These are phyloP conservation scores for Hyla sarda DNA, from an alignment of 2,113 vertebrate genomes.

Conservation along the genomic window DNA sequence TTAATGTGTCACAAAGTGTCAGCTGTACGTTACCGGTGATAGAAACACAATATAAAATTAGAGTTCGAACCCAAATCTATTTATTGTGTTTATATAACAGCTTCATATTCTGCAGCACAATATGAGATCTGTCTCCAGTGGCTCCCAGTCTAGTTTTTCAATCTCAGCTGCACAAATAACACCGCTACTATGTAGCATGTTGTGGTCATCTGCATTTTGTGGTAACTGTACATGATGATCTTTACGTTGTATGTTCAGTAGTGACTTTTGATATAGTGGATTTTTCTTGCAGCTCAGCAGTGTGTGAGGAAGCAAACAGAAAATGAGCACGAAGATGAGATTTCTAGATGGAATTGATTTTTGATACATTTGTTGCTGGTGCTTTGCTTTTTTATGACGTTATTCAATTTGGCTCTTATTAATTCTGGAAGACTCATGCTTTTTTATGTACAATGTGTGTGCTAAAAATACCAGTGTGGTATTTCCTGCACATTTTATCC, in stretches of 20 bases:
- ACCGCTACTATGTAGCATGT: not conserved
- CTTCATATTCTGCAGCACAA: too few species aligned
- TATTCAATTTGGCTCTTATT: slow-evolving; percentile 51
- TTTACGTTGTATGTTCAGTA: too few species aligned
- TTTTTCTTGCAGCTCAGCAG: slow-evolving; percentile 21
- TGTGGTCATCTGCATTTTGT: not conserved
- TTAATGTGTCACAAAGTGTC: not conserved
- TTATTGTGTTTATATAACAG: not conserved
- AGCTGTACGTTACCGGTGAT: not conserved
- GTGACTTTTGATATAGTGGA: slow-evolving; percentile 19
- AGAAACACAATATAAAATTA: not conserved
- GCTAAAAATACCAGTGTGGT: not conserved
- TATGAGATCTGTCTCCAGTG: not conserved
- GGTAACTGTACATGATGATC: not conserved
- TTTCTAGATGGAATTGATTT: slow-evolving; percentile 50
- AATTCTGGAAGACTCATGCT: not conserved
- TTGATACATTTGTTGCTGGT: slow-evolving; percentile 33
- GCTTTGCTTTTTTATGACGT: slow-evolving; percentile 35
- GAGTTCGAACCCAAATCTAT: not conserved
- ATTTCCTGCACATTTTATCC: not conserved
- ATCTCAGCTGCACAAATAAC: too few species aligned
- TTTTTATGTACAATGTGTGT: not conserved
- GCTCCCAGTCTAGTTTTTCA: too few species aligned
- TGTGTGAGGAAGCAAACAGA: not conserved
- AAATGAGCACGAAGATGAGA: slow-evolving; percentile 19